These are phyloP conservation scores for Barypeithes pellucidus DNA, from an alignment of 2,888 invertebrate genomes.

Conservation along the genomic window DNA sequence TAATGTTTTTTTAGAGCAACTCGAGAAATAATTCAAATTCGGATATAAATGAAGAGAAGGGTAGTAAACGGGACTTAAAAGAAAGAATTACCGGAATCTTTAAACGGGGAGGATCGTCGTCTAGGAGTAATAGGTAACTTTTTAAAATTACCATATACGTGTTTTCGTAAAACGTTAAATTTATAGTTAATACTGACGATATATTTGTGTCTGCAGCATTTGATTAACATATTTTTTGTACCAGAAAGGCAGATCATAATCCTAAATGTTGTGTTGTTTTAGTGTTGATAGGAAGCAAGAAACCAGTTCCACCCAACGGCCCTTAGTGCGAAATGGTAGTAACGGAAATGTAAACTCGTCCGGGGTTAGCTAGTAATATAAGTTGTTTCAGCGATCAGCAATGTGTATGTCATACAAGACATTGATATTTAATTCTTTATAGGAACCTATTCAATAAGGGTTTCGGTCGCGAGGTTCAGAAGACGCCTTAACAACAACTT, in stretches of 20 bases:
- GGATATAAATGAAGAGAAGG: conserved; percentile 78
- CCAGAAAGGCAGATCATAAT: not conserved
- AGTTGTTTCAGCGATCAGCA: not conserved
- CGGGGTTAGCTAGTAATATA: conserved; percentile 54
- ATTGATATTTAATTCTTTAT: too few relatives aligned
- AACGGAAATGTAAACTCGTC: conserved; percentile 66
- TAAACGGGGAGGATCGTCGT: conserved; percentile 77
- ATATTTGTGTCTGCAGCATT: not conserved
- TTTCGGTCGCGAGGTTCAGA: too few relatives aligned
- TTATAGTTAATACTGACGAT: too few relatives aligned
- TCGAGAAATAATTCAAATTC: conserved; percentile 78
- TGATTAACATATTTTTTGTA: too few relatives aligned
- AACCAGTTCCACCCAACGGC: conserved; percentile 71
- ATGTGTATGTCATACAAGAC: too few relatives aligned
- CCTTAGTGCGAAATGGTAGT: conserved; percentile 76
- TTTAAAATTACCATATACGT: not conserved
- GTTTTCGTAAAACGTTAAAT: too few relatives aligned
- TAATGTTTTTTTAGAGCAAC: conserved; percentile 34
- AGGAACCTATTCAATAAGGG: too few relatives aligned
- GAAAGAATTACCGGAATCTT: conserved; percentile 89
- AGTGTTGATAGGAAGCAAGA: conserved; percentile 68
- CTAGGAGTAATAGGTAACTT: conserved; percentile 80
- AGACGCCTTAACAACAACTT: not conserved
- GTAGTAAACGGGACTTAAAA: conserved; percentile 84
- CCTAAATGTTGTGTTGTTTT: conserved; percentile 44